Evolutionary conservation across 2,888 invertebrate species (phyloP).

Genomic region (Noctua pronuba): DNA sequence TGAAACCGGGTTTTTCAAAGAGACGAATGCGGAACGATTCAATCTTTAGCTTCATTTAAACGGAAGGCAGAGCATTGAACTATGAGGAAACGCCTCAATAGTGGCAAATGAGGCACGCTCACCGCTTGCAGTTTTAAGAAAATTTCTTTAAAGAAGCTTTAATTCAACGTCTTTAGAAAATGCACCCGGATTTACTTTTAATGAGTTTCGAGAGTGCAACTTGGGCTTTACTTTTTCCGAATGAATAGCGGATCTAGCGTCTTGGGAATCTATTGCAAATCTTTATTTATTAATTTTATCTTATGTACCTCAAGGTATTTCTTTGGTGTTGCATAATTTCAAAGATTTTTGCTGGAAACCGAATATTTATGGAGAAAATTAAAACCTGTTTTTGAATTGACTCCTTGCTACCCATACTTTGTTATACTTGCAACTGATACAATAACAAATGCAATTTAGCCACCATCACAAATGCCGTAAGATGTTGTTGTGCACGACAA

Average conservation of each 20-base stretch:
- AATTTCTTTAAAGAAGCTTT: slow-evolving; percentile 86
- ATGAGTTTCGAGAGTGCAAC: slow-evolving; percentile 88
- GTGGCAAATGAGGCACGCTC: slow-evolving; percentile 88
- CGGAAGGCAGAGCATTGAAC: slow-evolving; percentile 79
- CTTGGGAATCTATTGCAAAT: slow-evolving; percentile 70
- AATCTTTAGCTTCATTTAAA: slow-evolving; percentile 82
- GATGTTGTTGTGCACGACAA: slow-evolving; percentile 75
- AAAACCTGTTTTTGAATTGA: background rate
- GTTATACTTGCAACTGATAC: background rate
- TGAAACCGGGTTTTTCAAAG: slow-evolving; percentile 71
- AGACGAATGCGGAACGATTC: slow-evolving; percentile 76
- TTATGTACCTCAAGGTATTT: slow-evolving; percentile 23
- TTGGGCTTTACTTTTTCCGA: slow-evolving; percentile 87
- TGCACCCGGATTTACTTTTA: slow-evolving; percentile 89
- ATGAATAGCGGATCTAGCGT: slow-evolving; percentile 81
- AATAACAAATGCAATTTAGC: slow-evolving; percentile 38
- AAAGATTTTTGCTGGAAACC: background rate
- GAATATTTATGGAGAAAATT: background rate
- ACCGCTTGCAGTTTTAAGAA: slow-evolving; percentile 86
- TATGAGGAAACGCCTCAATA: slow-evolving; percentile 84
- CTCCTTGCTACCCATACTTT: background rate
- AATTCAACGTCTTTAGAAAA: slow-evolving; percentile 89
- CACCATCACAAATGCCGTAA: slow-evolving; percentile 53
- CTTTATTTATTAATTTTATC: slow-evolving; percentile 72
- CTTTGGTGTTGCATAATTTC: background rate